Conservation (phyloP, 1,140 invertebrate genomes). For the Melitaea cinxia region DNA sequence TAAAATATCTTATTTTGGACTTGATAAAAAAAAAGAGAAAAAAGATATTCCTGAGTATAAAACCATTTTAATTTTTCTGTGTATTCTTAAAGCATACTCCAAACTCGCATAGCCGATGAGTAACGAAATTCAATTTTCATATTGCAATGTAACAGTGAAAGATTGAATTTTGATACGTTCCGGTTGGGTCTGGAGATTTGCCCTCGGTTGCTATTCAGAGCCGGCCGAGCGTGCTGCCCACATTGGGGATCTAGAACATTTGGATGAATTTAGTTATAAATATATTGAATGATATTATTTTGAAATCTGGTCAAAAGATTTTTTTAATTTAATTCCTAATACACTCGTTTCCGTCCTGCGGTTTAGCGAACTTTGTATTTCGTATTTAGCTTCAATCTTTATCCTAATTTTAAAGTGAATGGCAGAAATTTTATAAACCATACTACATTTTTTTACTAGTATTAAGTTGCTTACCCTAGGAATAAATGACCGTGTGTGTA, state of each 20-base stretch:
- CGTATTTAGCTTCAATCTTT: not conserved
- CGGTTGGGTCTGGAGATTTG: slow-evolving; percentile 33
- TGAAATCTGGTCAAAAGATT: slow-evolving; percentile 23
- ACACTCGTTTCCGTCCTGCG: not conserved
- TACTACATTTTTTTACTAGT: too few relatives aligned
- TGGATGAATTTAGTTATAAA: slow-evolving; percentile 38
- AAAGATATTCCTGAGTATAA: not conserved
- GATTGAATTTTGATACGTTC: slow-evolving; percentile 67
- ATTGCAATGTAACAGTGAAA: slow-evolving; percentile 59
- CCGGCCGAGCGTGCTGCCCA: slow-evolving; percentile 51
- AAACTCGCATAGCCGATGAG: slow-evolving; percentile 11
- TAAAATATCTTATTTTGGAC: not conserved
- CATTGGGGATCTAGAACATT: slow-evolving; percentile 36
- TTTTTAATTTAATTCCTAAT: slow-evolving; percentile 12
- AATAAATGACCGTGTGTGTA: too few relatives aligned
- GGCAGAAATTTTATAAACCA: too few relatives aligned
- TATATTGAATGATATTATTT: slow-evolving; percentile 29
- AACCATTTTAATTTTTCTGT: not conserved
- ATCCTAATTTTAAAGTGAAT: too few relatives aligned
- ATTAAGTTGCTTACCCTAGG: too few relatives aligned
- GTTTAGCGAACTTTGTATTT: not conserved
- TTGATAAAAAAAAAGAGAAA: not conserved
- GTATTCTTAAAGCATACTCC: not conserved
- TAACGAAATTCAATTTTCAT: slow-evolving; percentile 63
- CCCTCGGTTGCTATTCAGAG: slow-evolving; percentile 47